A percentile compares a stretch with the other conserved stretches of the same genome.
Evolutionary conservation across 2,113 vertebrate genomes (phyloP).

Genomic region (Apodemus speciosus): DNA sequence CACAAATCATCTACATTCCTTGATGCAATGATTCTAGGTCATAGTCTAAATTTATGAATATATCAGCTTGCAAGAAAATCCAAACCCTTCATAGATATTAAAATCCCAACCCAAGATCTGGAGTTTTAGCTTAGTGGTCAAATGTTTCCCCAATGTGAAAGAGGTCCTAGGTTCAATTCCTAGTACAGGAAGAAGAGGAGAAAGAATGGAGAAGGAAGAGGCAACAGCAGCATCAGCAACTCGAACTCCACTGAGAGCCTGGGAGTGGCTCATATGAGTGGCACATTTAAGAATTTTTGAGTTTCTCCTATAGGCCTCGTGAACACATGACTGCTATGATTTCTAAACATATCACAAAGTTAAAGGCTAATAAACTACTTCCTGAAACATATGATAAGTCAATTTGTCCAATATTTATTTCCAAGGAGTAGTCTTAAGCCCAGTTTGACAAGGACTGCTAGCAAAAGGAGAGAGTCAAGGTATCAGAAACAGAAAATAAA

Average conservation of each 20-base stretch:
- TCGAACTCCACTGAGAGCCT: background rate
- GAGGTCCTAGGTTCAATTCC: background rate
- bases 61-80: background rate
- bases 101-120: background rate
- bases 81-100: background rate
- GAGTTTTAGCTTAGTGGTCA: background rate
- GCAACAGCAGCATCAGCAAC: background rate
- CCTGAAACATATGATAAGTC: background rate
- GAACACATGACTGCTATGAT: background rate
- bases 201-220: too few species aligned
- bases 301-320: background rate
- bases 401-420: background rate
- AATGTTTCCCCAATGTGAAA: background rate
- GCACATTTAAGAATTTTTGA: background rate
- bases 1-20: background rate
- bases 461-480: background rate
- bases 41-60: background rate
- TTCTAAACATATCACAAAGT: background rate
- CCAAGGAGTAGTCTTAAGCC: background rate
- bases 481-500: background rate
- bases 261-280: background rate
- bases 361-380: background rate
- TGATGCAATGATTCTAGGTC: background rate
- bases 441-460: background rate
- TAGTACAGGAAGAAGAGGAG: background rate